Conservation (phyloP, 2,888 invertebrate species). For the Ennomos fuscantarius region DNA sequence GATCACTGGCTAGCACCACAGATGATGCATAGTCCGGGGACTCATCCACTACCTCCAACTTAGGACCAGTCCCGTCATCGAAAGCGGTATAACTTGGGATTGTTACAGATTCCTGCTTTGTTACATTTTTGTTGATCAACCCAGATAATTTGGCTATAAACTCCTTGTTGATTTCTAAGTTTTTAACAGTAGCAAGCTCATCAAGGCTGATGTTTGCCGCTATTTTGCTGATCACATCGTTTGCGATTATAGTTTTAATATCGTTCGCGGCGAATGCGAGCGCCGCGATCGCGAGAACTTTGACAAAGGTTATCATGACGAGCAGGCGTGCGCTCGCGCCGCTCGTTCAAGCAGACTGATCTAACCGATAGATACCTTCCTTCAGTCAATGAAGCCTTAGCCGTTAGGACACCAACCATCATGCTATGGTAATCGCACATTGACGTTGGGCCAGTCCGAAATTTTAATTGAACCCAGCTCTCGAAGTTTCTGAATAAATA, state of each 20-base stretch:
- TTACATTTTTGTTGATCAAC: slow-evolving; percentile 52
- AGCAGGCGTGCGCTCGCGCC: slow-evolving; percentile 72
- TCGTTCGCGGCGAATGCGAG: slow-evolving; percentile 54
- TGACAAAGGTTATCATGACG: slow-evolving; percentile 59
- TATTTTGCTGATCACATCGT: slow-evolving; percentile 50
- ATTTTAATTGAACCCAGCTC: slow-evolving; percentile 19
- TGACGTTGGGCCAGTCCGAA: slow-evolving; percentile 36
- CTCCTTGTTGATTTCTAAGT: slow-evolving; percentile 59
- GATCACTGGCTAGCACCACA: slow-evolving; percentile 76
- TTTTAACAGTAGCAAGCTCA: slow-evolving; percentile 59
- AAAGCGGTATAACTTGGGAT: slow-evolving; percentile 49
- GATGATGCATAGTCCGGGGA: slow-evolving; percentile 81
- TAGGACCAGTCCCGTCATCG: slow-evolving; percentile 51
- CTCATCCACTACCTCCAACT: slow-evolving; percentile 65
- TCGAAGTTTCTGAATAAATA: slow-evolving; percentile 20
- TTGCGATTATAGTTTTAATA: slow-evolving; percentile 17
- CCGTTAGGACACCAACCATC: slow-evolving; percentile 48
- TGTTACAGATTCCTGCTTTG: slow-evolving; percentile 32
- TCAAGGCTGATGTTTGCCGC: slow-evolving; percentile 41
- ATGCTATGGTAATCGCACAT: slow-evolving; percentile 59
- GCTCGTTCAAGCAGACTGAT: slow-evolving; percentile 63
- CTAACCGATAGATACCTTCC: slow-evolving; percentile 16
- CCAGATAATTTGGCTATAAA: slow-evolving; percentile 59
- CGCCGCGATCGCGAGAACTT: slow-evolving; percentile 63
- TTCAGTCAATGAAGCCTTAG: slow-evolving; percentile 45